Base-by-base conservation (phyloP, 2,113 vertebrate species). In the Callithrix jacchus region DNA sequence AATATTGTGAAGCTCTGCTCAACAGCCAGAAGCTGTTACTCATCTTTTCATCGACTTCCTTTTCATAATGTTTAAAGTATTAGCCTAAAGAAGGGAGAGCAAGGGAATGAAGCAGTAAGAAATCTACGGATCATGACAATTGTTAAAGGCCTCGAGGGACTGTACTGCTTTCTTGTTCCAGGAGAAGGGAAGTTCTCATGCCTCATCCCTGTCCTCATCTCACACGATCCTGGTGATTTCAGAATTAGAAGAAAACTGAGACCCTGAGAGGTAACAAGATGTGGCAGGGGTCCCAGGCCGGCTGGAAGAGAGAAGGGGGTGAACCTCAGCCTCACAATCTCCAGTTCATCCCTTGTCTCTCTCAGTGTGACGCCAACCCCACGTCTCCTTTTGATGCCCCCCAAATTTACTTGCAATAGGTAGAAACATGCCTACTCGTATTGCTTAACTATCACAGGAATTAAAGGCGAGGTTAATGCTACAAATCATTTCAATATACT, bases 101-200 rank as follows among this genome's bases (percentile, higher is more conserved):
- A 42, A 42, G 45, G 56, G 71, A 74, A 47, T 11, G 3, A 30
- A 10, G 4, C 6, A 40, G 49, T 3, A 9, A 58, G 45, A 23
- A 68, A 7, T 23, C 54, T 1, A 0, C 2, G 18, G 21, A 11
- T 73, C 1, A 2, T 0, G 14, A 20, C 27, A 84, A 64, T 47
- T 6, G 45, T 25, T 2, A 3, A n/a, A 32, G 30, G 47, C 58
- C 30, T 32, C 4, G 5, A 27, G 40, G 86, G 52, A 13, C 13
- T 2, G 16, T 3, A 5, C 2, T 52, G 71, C 47, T 17, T 27
- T 66, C 83, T 35, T 17, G 42, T 35, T 58, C 66, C 5, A 66
- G 76, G 49, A 73, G 30, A n/a, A 3, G 2, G 42, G 5, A 30
- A 35, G 27, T 40, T 49, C 17, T n/a, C 1, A 42, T 14, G 27